A percentile compares a stretch with the other conserved stretches of the same genome.
Evolutionary conservation across 2,113 vertebrate species (phyloP).

Genomic region (Ceratotherium simum): DNA sequence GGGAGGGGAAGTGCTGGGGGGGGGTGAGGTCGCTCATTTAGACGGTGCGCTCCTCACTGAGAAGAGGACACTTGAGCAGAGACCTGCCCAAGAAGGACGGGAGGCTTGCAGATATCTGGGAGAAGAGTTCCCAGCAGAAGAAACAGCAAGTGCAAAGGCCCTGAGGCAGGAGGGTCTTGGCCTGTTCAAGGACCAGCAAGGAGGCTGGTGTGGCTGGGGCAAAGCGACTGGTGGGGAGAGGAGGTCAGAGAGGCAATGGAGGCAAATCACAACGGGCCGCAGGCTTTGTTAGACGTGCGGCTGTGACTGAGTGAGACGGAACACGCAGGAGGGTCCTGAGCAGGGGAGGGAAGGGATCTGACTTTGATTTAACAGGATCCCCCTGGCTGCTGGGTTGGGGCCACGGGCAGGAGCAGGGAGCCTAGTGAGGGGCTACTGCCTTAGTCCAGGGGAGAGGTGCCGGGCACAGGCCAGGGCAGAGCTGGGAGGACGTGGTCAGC

Average conservation of each 20-base stretch:
- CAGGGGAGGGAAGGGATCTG: not conserved
- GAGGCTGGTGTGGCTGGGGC: not conserved
- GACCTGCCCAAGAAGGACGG: not conserved
- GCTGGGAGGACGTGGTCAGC: not conserved
- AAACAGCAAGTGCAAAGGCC: not conserved
- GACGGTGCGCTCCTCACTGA: not conserved
- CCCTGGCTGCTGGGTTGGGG: not conserved
- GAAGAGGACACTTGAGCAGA: not conserved
- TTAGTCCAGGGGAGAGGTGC: not conserved
- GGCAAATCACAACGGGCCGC: accelerated
- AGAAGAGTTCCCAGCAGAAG: not conserved
- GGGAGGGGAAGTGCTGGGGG: no score
- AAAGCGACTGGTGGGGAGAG: accelerated
- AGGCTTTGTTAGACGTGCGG: accelerated
- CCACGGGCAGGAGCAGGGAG: not conserved
- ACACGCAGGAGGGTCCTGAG: accelerated
- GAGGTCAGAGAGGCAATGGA: not conserved
- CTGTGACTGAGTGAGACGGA: not conserved
- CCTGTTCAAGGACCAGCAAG: not conserved
- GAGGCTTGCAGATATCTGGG: no score
- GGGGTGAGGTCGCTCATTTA: accelerated
- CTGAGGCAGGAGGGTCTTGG: not conserved
- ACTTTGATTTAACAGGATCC: not conserved
- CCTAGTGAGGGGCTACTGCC: not conserved
- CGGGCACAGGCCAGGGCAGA: not conserved